Evolutionary conservation across 64 coral and sea anemone species (phyloP).

Genomic region (Orbicella faveolata): DNA sequence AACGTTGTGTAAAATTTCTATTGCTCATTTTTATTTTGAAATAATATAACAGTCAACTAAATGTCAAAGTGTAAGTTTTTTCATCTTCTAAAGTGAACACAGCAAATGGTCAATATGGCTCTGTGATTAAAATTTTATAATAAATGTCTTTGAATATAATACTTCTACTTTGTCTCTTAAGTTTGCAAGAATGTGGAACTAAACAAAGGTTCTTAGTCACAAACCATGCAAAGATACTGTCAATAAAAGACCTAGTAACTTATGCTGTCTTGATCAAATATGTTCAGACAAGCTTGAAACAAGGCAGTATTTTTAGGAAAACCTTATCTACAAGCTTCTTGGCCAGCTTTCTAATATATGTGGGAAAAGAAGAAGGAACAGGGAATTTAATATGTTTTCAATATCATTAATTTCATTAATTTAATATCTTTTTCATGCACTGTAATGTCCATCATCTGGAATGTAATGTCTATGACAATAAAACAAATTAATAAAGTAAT

Average conservation of each 20-base stretch:
- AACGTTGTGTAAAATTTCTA: too few relatives aligned
- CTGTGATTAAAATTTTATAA: too few relatives aligned
- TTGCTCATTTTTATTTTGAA: background rate
- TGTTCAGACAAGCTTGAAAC: background rate
- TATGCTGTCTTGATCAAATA: background rate
- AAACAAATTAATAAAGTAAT: too few relatives aligned
- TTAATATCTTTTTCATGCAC: too few relatives aligned
- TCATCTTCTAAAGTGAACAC: background rate
- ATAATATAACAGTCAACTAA: background rate
- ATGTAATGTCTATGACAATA: too few relatives aligned
- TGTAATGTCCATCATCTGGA: too few relatives aligned
- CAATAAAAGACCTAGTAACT: background rate
- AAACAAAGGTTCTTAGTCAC: background rate
- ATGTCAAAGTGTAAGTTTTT: background rate
- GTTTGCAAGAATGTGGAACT: background rate
- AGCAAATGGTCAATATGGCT: background rate
- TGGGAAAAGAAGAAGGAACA: background rate
- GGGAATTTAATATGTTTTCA: background rate
- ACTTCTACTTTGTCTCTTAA: background rate
- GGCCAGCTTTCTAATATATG: background rate
- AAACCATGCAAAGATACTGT: background rate
- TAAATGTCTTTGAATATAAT: too few relatives aligned
- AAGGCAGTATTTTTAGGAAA: background rate
- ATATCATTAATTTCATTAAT: too few relatives aligned
- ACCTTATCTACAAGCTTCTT: slow-evolving; percentile 7